phyloP scores from a whole-genome alignment of 2,888 invertebrate species.

The Lutraria lutraria region DNA sequence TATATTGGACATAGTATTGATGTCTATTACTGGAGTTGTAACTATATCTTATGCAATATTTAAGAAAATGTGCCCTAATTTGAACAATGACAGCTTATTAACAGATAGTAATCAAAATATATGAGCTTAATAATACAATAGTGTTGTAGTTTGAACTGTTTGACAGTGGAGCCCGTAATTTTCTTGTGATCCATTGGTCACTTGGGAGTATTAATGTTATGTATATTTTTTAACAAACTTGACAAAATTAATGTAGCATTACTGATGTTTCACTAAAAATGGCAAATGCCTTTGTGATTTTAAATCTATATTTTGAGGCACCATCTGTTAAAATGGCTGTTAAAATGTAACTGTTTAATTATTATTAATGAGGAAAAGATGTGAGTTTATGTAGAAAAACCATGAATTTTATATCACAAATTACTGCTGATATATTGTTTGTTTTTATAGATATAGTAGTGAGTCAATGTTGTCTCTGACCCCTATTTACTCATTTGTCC shows the following conservation, averaged over 20 bases:
- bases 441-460: background rate
- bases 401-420: background rate
- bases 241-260: background rate
- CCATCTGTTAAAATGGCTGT: background rate
- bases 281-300: background rate
- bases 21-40: background rate
- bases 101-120: background rate
- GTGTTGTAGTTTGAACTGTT: too few species aligned
- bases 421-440: background rate
- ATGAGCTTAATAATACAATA: background rate
- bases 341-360: background rate
- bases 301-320: background rate
- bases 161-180: too few species aligned
- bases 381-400: background rate
- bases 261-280: background rate
- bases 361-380: background rate
- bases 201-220: too few species aligned
- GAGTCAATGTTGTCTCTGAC: background rate
- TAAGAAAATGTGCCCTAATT: background rate
- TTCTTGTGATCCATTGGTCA: too few species aligned
- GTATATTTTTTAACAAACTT: too few species aligned
- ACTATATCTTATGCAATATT: background rate
- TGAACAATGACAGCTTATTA: background rate
- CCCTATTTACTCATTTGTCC: background rate
- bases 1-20: background rate